Conservation (phyloP, 2,888 invertebrate species). For the Myopa tessellatipennis region DNA sequence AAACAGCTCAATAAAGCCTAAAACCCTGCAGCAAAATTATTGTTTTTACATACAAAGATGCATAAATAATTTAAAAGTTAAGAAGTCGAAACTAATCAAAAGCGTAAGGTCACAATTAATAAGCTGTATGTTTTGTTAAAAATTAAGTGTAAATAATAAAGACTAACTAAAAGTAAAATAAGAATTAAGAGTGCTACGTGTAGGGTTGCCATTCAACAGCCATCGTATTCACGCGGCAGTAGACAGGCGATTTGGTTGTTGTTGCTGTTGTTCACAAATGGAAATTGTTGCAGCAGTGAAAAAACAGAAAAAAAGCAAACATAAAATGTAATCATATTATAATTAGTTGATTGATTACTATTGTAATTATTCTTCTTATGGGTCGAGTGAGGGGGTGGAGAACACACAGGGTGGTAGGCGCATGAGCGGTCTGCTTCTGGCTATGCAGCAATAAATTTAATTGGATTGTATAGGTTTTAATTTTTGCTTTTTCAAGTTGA, state of each 20-base stretch:
- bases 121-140: not conserved
- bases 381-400: constrained; percentile 53
- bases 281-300: not conserved
- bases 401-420: constrained; percentile 67
- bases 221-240: constrained; percentile 7
- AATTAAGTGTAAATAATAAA: not conserved
- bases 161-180: not conserved
- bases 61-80: not conserved
- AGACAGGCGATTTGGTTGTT: constrained; percentile 16
- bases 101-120: not conserved
- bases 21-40: constrained; percentile 37
- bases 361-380: not conserved
- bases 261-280: not conserved
- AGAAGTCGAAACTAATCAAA: not conserved
- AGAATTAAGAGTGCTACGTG: constrained; percentile 21
- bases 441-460: constrained; percentile 42
- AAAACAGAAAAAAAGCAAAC: constrained; percentile 5
- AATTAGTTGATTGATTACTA: not conserved
- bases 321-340: not conserved
- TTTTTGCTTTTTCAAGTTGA: constrained; percentile 52
- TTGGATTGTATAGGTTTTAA: not conserved
- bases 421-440: constrained; percentile 65
- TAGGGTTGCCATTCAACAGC: constrained; percentile 31
- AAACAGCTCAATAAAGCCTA: constrained; percentile 58
- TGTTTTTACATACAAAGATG: not conserved